phyloP scores from a whole-genome alignment of 2,797 vertebrate genomes.

The Clangula hyemalis region DNA sequence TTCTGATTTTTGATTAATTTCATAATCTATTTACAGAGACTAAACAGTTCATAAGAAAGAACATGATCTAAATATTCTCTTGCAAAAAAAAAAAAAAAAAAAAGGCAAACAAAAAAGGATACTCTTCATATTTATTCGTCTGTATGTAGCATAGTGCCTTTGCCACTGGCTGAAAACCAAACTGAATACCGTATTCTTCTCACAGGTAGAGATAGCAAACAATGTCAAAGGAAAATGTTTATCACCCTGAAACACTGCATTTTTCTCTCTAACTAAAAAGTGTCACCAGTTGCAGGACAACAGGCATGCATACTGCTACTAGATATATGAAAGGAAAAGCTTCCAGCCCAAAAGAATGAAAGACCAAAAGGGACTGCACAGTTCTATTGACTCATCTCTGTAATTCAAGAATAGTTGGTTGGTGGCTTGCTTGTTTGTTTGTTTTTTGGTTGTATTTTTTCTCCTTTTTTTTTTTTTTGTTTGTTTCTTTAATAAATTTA shows the following conservation, averaged over 20 bases:
- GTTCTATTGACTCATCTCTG: not conserved
- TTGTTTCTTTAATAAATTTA: not conserved
- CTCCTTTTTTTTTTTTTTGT: not conserved
- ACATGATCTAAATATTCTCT: not conserved
- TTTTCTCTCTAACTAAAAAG: rapidly evolving
- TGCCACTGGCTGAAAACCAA: rapidly evolving
- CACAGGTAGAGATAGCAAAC: not conserved
- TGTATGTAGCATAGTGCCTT: rapidly evolving
- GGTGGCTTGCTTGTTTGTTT: not conserved
- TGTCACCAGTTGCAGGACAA: not conserved
- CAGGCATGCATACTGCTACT: rapidly evolving
- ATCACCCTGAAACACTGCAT: rapidly evolving
- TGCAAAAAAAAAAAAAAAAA: not conserved
- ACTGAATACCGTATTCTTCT: not conserved
- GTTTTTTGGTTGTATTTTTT: no score
- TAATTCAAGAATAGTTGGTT: not conserved
- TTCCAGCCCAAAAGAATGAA: not conserved
- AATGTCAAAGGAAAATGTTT: not conserved
- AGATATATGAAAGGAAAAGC: not conserved
- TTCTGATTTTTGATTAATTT: not conserved
- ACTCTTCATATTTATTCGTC: no score
- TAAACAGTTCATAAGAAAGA: not conserved
- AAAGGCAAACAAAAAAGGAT: not conserved
- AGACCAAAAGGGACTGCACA: not conserved
- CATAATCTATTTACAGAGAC: not conserved